phyloP scores from a whole-genome alignment of 2,797 vertebrate species.

The Arrhamphus sclerolepis region DNA sequence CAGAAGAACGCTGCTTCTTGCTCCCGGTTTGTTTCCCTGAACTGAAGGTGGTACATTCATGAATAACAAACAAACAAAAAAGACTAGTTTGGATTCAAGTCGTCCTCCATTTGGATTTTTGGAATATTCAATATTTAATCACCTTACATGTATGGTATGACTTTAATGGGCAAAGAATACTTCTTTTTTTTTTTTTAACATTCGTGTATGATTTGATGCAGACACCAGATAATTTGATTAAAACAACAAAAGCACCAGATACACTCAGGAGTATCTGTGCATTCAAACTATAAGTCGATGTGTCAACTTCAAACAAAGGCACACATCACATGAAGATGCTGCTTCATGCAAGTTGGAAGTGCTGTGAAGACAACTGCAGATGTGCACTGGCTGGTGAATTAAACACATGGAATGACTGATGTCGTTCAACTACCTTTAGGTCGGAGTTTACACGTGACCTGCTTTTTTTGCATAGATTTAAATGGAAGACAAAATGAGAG shows the following conservation, averaged over 20 bases:
- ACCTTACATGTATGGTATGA: constrained; percentile 11
- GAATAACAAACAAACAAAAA: constrained; percentile 35
- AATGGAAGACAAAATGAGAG: too few relatives aligned
- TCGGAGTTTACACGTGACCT: too few relatives aligned
- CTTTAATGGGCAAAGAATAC: constrained; percentile 35
- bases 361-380: neutral
- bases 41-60: constrained; percentile 58
- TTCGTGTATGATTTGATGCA: constrained; percentile 23
- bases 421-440: too few relatives aligned
- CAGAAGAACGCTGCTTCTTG: constrained; percentile 40
- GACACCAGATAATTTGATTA: constrained; percentile 40
- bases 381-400: constrained; percentile 7
- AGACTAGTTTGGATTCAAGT: constrained; percentile 31
- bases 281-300: constrained; percentile 24
- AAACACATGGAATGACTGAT: neutral
- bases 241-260: constrained; percentile 15
- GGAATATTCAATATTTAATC: constrained; percentile 21
- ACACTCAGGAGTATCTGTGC: constrained; percentile 20
- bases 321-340: constrained; percentile 63
- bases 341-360: constrained; percentile 38
- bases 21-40: constrained; percentile 24
- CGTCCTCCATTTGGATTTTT: constrained; percentile 4
- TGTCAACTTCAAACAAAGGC: constrained; percentile 50
- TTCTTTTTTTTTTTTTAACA: constrained; percentile 11
- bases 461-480: too few relatives aligned